Evolutionary conservation across 2,888 invertebrate genomes (phyloP).

Genomic region (Limnephilus rhombicus): DNA sequence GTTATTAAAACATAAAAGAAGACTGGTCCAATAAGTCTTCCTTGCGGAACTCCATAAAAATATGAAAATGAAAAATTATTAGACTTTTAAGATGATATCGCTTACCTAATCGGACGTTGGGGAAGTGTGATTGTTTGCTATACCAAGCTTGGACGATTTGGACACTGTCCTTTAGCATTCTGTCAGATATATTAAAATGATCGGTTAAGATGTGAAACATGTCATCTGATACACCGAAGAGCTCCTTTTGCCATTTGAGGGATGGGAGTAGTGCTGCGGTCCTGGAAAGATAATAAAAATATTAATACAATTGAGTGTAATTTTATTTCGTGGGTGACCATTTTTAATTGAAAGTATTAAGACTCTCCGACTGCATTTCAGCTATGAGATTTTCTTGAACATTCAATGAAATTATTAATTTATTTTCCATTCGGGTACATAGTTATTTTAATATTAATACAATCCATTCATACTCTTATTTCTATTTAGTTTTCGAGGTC

Average conservation of each 20-base stretch:
- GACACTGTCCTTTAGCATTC: slow-evolving; percentile 34
- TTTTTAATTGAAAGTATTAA: neutral
- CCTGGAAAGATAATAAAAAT: neutral
- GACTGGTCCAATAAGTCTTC: neutral
- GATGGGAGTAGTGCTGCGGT: neutral
- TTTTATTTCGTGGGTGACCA: neutral
- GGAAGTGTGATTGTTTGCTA: slow-evolving; percentile 55
- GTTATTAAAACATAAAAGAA: neutral
- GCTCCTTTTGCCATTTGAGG: slow-evolving; percentile 33
- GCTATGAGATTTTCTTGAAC: no score
- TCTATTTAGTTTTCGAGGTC: no score
- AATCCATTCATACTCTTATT: no score
- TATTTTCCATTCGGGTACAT: no score
- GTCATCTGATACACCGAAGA: slow-evolving; percentile 29
- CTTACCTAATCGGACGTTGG: slow-evolving; percentile 47
- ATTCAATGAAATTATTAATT: no score
- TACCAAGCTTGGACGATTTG: slow-evolving; percentile 49
- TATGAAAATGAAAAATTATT: neutral
- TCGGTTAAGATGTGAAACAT: slow-evolving; percentile 6
- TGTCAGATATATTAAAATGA: slow-evolving; percentile 34
- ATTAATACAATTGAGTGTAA: neutral
- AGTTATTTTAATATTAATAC: no score
- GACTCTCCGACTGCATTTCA: neutral
- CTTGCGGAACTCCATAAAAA: neutral
- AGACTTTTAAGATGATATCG: neutral